Percentiles rank a stretch among this genome's conserved stretches.
Conservation (phyloP, 1,140 invertebrate species). For the Eriosoma lanigerum region DNA sequence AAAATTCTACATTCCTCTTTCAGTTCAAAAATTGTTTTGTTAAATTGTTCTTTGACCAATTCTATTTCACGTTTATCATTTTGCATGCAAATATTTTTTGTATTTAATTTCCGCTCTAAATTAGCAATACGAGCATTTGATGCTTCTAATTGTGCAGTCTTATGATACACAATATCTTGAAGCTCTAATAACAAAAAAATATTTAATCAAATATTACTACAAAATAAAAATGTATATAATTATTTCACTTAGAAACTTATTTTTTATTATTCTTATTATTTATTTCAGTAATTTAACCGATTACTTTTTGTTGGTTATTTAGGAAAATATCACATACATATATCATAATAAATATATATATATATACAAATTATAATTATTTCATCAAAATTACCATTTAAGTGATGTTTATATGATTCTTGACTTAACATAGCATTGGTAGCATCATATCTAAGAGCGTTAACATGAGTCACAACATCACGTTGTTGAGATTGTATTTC, state of each 20-base stretch:
- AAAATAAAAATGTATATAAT: no score
- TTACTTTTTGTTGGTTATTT: no score
- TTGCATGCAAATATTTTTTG: slow-evolving; percentile 61
- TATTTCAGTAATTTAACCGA: no score
- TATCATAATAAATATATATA: no score
- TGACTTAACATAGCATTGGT: slow-evolving; percentile 59
- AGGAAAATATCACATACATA: no score
- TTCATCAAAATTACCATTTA: slow-evolving; percentile 56
- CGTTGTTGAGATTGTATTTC: slow-evolving; percentile 62
- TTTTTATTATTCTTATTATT: background rate
- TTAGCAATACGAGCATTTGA: slow-evolving; percentile 60
- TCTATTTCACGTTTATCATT: slow-evolving; percentile 60
- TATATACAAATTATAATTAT: background rate
- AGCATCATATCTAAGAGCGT: slow-evolving; percentile 58
- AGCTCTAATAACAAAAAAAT: slow-evolving; percentile 22
- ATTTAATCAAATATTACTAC: no score
- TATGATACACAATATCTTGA: slow-evolving; percentile 55
- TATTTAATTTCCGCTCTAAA: slow-evolving; percentile 60
- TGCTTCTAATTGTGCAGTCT: slow-evolving; percentile 58
- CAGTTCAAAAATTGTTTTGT: slow-evolving; percentile 60
- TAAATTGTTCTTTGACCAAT: slow-evolving; percentile 62
- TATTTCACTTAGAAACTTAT: no score
- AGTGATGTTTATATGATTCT: slow-evolving; percentile 60
- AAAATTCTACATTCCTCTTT: slow-evolving; percentile 54
- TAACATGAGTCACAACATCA: slow-evolving; percentile 60